phyloP scores from a whole-genome alignment of 23 tunicate species.

The Halocynthia aurantium region DNA sequence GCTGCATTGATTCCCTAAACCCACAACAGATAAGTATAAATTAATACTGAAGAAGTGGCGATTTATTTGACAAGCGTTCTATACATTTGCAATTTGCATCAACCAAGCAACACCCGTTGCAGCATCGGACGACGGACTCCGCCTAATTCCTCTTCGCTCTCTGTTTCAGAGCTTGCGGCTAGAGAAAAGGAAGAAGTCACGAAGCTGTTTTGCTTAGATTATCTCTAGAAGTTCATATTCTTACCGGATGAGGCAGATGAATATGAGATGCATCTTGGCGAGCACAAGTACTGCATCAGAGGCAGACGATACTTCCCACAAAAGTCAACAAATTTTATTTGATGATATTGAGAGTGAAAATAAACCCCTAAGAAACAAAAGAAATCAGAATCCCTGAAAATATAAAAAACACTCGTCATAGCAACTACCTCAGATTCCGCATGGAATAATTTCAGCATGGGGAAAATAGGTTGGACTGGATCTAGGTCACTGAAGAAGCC shows the following conservation, averaged over 20 bases:
- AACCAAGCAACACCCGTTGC: constrained; percentile 38
- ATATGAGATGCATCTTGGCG: constrained; percentile 52
- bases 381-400: neutral
- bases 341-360: constrained; percentile 45
- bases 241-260: constrained; percentile 31
- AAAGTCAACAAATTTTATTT: constrained; percentile 69
- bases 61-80: too few species aligned
- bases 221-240: neutral
- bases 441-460: neutral
- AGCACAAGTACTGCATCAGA: constrained; percentile 56
- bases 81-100: neutral
- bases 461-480: neutral
- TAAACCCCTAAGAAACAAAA: constrained; percentile 37
- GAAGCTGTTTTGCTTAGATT: neutral
- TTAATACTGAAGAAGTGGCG: too few species aligned
- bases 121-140: constrained; percentile 11
- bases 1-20: too few species aligned
- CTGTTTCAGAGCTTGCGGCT: constrained; percentile 40
- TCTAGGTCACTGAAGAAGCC: too few species aligned
- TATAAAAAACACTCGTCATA: neutral
- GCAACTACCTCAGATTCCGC: too few species aligned
- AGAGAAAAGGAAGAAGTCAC: neutral
- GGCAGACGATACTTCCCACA: constrained; percentile 75
- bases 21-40: too few species aligned
- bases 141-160: constrained; percentile 38